phyloP scores from a whole-genome alignment of 2,888 invertebrate species.

The Pristionchus mayeri region DNA sequence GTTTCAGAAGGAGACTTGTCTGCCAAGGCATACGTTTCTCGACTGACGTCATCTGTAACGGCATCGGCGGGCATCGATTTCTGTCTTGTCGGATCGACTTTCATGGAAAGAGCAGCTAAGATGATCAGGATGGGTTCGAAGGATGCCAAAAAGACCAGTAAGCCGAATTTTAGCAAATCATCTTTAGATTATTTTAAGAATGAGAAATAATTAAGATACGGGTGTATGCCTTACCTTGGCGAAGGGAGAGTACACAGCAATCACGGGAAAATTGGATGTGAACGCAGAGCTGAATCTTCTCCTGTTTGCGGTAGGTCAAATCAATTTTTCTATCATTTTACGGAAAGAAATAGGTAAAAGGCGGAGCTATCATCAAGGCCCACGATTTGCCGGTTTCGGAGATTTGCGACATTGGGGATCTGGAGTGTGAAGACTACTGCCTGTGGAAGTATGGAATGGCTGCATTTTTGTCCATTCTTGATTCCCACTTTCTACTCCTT shows the following conservation, averaged over 20 bases:
- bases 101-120: not conserved
- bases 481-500: too few species aligned
- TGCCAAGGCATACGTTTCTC: not conserved
- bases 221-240: conserved; percentile 51
- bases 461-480: too few species aligned
- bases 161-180: not conserved
- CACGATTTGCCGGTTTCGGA: conserved; percentile 47
- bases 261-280: conserved; percentile 47
- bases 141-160: not conserved
- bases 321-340: not conserved
- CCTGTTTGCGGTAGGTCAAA: not conserved
- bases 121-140: not conserved
- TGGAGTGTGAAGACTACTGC: conserved; percentile 57
- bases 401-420: conserved; percentile 50
- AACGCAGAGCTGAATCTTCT: not conserved
- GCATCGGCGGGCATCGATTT: not conserved
- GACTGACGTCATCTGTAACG: not conserved
- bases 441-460: conserved; percentile 49
- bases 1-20: conserved; percentile 1
- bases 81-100: not conserved
- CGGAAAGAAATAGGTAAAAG: conserved; percentile 44
- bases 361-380: conserved; percentile 52
- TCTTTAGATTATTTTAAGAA: not conserved
- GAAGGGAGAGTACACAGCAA: conserved; percentile 51
- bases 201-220: too few species aligned